These are phyloP conservation scores for Gallinago stenura DNA, from an alignment of 2,797 vertebrate genomes.

Conservation along the genomic window DNA sequence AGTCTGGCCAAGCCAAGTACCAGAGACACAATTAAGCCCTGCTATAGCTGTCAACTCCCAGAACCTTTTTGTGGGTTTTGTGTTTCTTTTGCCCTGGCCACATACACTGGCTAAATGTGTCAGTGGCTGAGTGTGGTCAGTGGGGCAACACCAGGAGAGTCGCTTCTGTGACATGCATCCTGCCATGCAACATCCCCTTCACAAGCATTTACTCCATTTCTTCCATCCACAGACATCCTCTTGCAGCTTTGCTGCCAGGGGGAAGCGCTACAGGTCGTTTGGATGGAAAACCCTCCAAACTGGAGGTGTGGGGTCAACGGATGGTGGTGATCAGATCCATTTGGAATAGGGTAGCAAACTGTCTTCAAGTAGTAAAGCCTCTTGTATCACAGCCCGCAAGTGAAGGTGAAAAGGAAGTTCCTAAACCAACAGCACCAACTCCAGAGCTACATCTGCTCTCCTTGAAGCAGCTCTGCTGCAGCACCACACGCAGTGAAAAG, in stretches of 20 bases:
- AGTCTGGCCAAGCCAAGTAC: neutral
- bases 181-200: neutral
- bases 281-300: neutral
- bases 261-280: neutral
- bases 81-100: neutral
- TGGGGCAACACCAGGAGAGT: neutral
- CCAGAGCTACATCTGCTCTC: neutral
- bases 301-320: accelerated
- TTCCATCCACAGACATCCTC: too few relatives aligned
- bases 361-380: neutral
- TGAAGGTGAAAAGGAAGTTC: neutral
- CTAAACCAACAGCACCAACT: neutral
- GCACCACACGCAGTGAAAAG: neutral
- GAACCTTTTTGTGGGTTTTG: neutral
- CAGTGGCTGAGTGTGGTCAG: too few relatives aligned
- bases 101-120: neutral
- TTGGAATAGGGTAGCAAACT: neutral
- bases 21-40: neutral
- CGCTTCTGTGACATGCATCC: neutral
- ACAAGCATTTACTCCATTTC: neutral
- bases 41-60: neutral
- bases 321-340: neutral
- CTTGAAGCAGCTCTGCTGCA: neutral
- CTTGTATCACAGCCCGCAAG: neutral
- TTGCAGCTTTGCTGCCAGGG: neutral